These are phyloP conservation scores for Serilophus lunatus DNA, from an alignment of 2,113 vertebrate species.

Conservation along the genomic window DNA sequence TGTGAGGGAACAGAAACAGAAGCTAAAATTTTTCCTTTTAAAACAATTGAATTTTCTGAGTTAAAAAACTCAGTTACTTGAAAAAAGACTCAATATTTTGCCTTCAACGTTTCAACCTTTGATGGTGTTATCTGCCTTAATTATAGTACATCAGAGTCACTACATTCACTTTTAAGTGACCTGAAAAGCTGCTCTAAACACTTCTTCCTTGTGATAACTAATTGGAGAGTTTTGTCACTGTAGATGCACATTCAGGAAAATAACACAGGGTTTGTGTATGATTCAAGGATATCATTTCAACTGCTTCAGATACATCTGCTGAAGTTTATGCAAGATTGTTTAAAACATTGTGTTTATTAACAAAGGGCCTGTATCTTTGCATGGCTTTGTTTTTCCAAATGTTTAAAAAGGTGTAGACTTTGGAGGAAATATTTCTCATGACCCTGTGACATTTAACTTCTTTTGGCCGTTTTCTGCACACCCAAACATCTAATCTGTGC, in stretches of 20 bases:
- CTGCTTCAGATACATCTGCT: background rate
- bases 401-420: too few relatives aligned
- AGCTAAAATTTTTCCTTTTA: background rate
- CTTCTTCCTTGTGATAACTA: background rate
- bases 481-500: background rate
- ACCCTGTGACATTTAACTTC: background rate
- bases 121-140: background rate
- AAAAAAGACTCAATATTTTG: background rate
- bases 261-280: background rate
- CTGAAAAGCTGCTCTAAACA: background rate
- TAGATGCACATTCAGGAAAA: background rate
- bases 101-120: background rate
- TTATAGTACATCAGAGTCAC: background rate
- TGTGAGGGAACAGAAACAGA: background rate
- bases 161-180: background rate
- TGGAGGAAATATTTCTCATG: background rate
- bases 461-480: background rate
- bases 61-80: background rate
- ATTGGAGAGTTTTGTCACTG: background rate
- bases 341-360: background rate
- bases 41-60: background rate
- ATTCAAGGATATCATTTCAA: background rate
- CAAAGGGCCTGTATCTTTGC: background rate
- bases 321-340: background rate
- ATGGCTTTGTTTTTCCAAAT: background rate